Evolutionary conservation across 1,140 invertebrate genomes (phyloP), one percentile per base, ranked within the genome.

Genomic region (Dreissena polymorpha): DNA sequence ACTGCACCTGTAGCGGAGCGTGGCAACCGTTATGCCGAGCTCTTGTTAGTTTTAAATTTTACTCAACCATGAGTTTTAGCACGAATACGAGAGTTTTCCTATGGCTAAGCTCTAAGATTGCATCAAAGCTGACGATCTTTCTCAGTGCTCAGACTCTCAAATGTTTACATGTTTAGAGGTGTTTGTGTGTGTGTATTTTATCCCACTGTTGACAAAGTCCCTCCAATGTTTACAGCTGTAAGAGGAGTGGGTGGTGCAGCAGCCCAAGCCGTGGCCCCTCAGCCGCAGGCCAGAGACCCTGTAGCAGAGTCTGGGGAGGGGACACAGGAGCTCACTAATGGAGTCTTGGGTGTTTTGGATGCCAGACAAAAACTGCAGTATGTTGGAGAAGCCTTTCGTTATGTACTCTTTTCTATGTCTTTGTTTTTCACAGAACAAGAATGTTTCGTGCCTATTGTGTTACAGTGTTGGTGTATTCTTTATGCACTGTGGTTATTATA

Each of bases 341-440:
- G 87, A n/a, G 82, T 89, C 0, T 50, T 88, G 0, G 84, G 86
- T 18, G 83, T 90, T 53, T 68, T 89, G 65, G 91, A 91, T 64
- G 87, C 90, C 10, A 86, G 85, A 69, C 85, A 89, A 25, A 91
- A 91, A 87, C 70, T 91, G 23, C 76, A 86, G 91, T 91, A 57
- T 73, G 88, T 86, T 53, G 8, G 39, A 39, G 39, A 5, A 39
- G 39, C 39, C 2, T 14, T 74, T 74, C 50, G n/a, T 74, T 60
- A 25, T 51, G n/a, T 23, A 5, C 3, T 70, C 29, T 23, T 5
- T 27, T 29, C 53, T 78, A 60, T 18, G 0, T 73, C 18, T 16
- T 29, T 39, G 23, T 23, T 67, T 23, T 0, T 14, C 51, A 18
- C 21, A 53, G 39, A 51, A 57, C 7, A 13, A 3, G 6, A 2